Conservation (phyloP, 2,797 vertebrate genomes). For the Microctenopoma lineatum region DNA sequence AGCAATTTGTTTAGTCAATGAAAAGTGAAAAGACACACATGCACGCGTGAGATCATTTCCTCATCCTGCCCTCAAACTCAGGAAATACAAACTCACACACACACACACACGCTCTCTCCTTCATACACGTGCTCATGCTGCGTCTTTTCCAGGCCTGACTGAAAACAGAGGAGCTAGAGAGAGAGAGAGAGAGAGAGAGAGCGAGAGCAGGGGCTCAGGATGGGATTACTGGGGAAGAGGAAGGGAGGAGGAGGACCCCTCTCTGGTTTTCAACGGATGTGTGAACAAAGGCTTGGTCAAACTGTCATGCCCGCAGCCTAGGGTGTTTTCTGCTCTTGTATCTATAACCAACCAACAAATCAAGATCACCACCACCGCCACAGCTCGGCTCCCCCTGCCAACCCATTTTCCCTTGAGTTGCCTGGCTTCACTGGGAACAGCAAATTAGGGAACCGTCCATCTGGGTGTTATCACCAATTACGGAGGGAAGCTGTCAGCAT, state of each 20-base stretch:
- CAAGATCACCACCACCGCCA: slow-evolving; percentile 49
- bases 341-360: slow-evolving; percentile 87
- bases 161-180: slow-evolving; percentile 54
- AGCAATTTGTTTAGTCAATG: slow-evolving; percentile 63
- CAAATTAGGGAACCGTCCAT: slow-evolving; percentile 86
- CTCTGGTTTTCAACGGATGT: slow-evolving; percentile 79
- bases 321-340: slow-evolving; percentile 87
- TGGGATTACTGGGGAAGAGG: slow-evolving; percentile 39
- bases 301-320: slow-evolving; percentile 78
- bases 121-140: slow-evolving; percentile 33
- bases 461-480: slow-evolving; percentile 89
- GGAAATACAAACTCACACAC: slow-evolving; percentile 17
- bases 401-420: slow-evolving; percentile 74
- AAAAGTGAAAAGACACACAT: slow-evolving; percentile 63
- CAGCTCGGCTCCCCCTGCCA: slow-evolving; percentile 40
- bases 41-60: slow-evolving; percentile 64
- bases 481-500: slow-evolving; percentile 84
- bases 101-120: slow-evolving; percentile 9
- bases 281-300: slow-evolving; percentile 86
- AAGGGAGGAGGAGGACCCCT: slow-evolving; percentile 17
- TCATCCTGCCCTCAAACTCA: slow-evolving; percentile 33
- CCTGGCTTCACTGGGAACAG: slow-evolving; percentile 83
- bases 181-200: slow-evolving; percentile 24
- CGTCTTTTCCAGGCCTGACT: slow-evolving; percentile 47
- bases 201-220: slow-evolving; percentile 33